Percentiles rank a stretch among this genome's conserved stretches.
Conservation (phyloP, 2,888 invertebrate species). For the Rhagonycha lutea region DNA sequence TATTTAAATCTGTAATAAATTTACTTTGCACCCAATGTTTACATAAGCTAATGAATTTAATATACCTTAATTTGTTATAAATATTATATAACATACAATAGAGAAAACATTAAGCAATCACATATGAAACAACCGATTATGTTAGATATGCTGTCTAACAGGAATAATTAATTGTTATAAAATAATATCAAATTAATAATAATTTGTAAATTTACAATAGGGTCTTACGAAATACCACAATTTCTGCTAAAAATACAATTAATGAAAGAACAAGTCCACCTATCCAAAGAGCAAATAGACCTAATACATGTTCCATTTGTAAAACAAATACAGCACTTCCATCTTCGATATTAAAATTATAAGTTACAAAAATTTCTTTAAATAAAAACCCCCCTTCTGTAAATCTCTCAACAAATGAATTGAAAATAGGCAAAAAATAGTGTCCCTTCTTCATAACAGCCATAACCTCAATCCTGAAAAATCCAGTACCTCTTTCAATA, state of each 20-base stretch:
- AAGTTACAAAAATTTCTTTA: neutral
- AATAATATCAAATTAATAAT: too few relatives aligned
- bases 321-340: neutral
- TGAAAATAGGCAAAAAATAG: neutral
- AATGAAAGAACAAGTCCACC: neutral
- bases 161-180: too few relatives aligned
- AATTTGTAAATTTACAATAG: too few relatives aligned
- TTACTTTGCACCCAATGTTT: too few relatives aligned
- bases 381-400: neutral
- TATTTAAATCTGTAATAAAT: too few relatives aligned
- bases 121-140: too few relatives aligned
- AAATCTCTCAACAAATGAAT: neutral
- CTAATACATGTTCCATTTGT: neutral
- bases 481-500: neutral
- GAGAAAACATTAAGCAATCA: too few relatives aligned
- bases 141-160: too few relatives aligned
- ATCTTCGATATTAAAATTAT: neutral
- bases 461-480: neutral
- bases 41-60: too few relatives aligned
- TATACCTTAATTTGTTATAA: too few relatives aligned
- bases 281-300: neutral
- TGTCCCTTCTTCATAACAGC: neutral
- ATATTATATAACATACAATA: too few relatives aligned
- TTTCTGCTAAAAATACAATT: neutral
- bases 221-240: neutral